Evolutionary conservation across 2,888 invertebrate genomes (phyloP).

Genomic region (Nowickia ferox): DNA sequence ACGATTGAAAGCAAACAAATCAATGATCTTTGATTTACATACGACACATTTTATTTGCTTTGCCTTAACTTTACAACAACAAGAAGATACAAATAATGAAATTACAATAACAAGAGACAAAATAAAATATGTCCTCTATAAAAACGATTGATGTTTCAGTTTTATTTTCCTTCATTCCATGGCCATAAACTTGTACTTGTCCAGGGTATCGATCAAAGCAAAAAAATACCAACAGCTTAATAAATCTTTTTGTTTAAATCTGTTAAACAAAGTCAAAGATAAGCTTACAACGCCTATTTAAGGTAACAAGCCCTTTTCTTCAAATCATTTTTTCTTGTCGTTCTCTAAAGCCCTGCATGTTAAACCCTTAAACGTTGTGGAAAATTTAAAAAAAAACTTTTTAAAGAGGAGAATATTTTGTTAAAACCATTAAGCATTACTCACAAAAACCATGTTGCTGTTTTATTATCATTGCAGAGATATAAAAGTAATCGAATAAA

Average conservation of each 20-base stretch:
- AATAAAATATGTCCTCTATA: constrained; percentile 46
- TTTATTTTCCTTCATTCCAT: constrained; percentile 21
- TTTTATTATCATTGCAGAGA: no score
- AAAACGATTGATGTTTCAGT: constrained; percentile 53
- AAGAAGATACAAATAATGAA: constrained; percentile 30
- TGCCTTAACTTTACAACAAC: constrained; percentile 1
- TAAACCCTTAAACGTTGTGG: background rate
- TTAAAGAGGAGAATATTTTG: background rate
- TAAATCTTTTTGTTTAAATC: constrained; percentile 54
- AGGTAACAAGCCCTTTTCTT: constrained; percentile 15
- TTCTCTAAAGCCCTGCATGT: constrained; percentile 11
- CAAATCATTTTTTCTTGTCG: background rate
- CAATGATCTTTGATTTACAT: constrained; percentile 72
- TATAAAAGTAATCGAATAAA: no score
- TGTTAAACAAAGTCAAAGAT: constrained; percentile 30
- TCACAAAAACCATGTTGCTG: background rate
- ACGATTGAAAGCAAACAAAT: constrained; percentile 64
- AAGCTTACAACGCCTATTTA: constrained; percentile 26
- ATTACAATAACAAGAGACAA: constrained; percentile 17
- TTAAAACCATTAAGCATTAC: constrained; percentile 9
- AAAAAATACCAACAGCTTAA: constrained; percentile 41
- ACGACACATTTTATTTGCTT: constrained; percentile 64
- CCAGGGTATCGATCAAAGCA: constrained; percentile 42
- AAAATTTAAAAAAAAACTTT: background rate
- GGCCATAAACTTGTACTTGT: constrained; percentile 63